Evolutionary conservation across 2,888 invertebrate species (phyloP), one percentile per base, ranked within the genome.

Genomic region (Drosophila bunnanda): DNA sequence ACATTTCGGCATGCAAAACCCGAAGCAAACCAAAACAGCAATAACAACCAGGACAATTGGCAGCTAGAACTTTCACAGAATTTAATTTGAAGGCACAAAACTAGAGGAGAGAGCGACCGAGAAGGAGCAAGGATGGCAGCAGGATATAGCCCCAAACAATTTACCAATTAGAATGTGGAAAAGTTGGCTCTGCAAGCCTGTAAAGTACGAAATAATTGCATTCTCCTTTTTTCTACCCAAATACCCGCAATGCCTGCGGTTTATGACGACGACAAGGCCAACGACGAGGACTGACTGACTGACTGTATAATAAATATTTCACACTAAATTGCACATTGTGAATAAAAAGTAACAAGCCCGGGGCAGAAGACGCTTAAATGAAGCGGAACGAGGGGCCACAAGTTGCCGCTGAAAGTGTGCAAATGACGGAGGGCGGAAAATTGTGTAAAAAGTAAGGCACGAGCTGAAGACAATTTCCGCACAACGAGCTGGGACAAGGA

Each of bases 381-480:
- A 70, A 70, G 70, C 57, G 64, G 48, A 70, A 61, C 41, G 69
- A 34, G 30, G 30, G 46, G 34, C 60, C 36, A 52, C 67, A 78
- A 79, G 71, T 75, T 79, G 81, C 32, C 77, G 64, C 55, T 38
- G 53, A 58, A 59, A 73, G 72, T 73, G 74, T 73, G 65, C 65
- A 65, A 70, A 66, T 57, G 67, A 61, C 54, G 61, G 59, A 34
- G 32, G 41, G 36, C 48, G 25, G 10, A 66, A 73, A 59, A 53
- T 9, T 32, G 57, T n/a, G 58, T 22, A 72, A 46, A 17, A 48
- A 69, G 46, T 38, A 52, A 54, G 61, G 66, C 56, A 62, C 15
- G 56, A 65, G 46, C 67, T 62, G 65, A 69, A 71, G 80, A 85
- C 82, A 85, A 82, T 87, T 87, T 87, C 77, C 83, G 68, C 76